A percentile compares a stretch with the other conserved stretches of the same genome.
Conservation (phyloP, 2,797 vertebrate genomes). For the Arctocebus calabarensis region DNA sequence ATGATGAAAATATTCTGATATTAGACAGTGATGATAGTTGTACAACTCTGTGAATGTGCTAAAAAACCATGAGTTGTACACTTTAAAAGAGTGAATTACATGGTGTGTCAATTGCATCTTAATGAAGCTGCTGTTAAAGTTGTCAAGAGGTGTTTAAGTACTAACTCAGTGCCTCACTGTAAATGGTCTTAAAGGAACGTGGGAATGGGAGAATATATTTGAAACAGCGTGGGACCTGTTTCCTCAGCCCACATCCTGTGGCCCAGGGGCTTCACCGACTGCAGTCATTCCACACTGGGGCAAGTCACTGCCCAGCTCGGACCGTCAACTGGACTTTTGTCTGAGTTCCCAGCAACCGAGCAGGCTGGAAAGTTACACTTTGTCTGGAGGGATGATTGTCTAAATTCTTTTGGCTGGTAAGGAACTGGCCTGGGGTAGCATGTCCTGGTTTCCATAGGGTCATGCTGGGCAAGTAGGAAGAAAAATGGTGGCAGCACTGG, state of each 20-base stretch:
- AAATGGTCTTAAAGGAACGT: slow-evolving; percentile 17
- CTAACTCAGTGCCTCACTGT: slow-evolving; percentile 2
- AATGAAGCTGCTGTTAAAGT: slow-evolving; percentile 25
- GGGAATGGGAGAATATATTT: neutral
- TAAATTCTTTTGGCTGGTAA: slow-evolving; percentile 24
- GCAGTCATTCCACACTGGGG: neutral
- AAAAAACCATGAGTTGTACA: neutral
- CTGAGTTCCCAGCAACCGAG: neutral
- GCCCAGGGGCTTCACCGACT: neutral
- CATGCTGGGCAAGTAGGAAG: neutral
- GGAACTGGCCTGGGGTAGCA: neutral
- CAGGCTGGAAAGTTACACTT: neutral
- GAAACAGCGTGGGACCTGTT: neutral
- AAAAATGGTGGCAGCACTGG: neutral
- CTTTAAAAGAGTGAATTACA: neutral
- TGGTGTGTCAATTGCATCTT: slow-evolving; percentile 7
- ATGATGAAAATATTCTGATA: slow-evolving; percentile 35
- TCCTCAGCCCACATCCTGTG: neutral
- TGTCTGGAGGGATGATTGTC: slow-evolving; percentile 15
- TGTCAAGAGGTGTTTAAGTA: neutral
- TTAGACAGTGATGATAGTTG: neutral
- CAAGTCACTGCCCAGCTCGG: neutral
- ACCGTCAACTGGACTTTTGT: neutral
- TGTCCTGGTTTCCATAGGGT: neutral
- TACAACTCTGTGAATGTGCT: slow-evolving; percentile 20